Conservation (phyloP, 2,888 invertebrate genomes). For the Xestia sexstrigata region DNA sequence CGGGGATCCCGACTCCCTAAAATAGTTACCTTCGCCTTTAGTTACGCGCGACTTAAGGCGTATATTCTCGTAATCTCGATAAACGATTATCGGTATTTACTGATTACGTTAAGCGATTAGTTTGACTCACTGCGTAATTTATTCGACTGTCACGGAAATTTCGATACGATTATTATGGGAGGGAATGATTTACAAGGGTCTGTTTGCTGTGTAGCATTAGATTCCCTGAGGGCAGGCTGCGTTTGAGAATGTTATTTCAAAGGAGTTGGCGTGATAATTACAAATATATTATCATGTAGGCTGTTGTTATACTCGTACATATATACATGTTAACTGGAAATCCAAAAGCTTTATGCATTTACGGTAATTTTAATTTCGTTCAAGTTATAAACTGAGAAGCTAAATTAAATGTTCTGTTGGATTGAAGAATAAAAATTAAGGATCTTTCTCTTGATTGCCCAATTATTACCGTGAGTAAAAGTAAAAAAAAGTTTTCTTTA, state of each 20-base stretch:
- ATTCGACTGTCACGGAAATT: conserved; percentile 13
- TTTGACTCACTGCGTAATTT: conserved; percentile 33
- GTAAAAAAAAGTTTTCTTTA: neutral
- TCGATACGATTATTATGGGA: conserved; percentile 20
- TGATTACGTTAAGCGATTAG: conserved; percentile 51
- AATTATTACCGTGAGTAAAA: neutral
- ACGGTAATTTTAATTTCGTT: neutral
- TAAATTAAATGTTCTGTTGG: neutral
- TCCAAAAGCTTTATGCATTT: neutral
- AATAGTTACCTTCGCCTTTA: conserved; percentile 66
- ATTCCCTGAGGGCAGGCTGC: conserved; percentile 43
- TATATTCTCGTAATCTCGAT: conserved; percentile 60
- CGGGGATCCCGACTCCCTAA: conserved; percentile 58
- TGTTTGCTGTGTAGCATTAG: conserved; percentile 26
- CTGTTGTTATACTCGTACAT: too few relatives aligned
- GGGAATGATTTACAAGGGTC: conserved; percentile 36
- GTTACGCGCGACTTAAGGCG: conserved; percentile 41
- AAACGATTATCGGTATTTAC: conserved; percentile 64
- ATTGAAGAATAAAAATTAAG: neutral
- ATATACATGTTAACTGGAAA: too few relatives aligned
- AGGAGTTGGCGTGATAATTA: conserved; percentile 46
- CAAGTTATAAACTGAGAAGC: neutral
- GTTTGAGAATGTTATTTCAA: conserved; percentile 32
- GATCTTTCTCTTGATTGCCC: neutral
- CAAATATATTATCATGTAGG: conserved; percentile 4